These are phyloP conservation scores for Ophioninae sp. DNA, from an alignment of 2,888 invertebrate species.

Conservation along the genomic window DNA sequence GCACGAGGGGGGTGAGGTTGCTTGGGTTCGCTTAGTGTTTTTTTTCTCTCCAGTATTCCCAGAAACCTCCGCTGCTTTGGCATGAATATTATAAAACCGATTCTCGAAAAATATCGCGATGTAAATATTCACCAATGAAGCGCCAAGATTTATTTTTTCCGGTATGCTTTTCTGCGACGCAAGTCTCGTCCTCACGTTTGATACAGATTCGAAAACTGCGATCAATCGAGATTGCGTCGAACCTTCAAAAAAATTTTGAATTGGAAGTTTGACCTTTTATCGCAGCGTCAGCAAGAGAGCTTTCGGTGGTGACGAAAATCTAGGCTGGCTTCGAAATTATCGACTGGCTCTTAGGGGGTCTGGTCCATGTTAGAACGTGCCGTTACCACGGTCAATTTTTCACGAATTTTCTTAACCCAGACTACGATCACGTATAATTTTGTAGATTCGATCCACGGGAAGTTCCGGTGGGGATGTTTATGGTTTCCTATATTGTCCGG, in stretches of 20 bases:
- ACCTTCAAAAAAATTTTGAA: not conserved
- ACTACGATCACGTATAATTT: constrained; percentile 54
- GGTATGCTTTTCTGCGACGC: not conserved
- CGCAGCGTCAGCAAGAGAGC: not conserved
- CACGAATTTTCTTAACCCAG: constrained; percentile 23
- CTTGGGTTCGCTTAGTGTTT: not conserved
- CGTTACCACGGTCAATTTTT: constrained; percentile 22
- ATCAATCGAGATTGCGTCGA: not conserved
- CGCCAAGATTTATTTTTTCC: not conserved
- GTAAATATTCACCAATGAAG: not conserved
- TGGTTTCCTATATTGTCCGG: constrained; percentile 62
- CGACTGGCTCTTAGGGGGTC: not conserved
- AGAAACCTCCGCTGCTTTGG: not conserved
- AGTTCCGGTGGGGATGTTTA: constrained; percentile 58
- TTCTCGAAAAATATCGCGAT: not conserved
- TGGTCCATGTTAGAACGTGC: not conserved
- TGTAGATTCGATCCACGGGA: constrained; percentile 51
- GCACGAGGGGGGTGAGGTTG: not conserved
- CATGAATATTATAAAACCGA: not conserved
- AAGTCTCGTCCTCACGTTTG: not conserved
- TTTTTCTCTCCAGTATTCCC: not conserved
- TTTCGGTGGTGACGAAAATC: constrained; percentile 7
- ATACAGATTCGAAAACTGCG: not conserved
- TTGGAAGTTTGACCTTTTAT: not conserved
- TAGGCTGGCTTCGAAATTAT: not conserved